Conservation (phyloP, 2,888 invertebrate species). For the Leptinotarsa tumamoca region DNA sequence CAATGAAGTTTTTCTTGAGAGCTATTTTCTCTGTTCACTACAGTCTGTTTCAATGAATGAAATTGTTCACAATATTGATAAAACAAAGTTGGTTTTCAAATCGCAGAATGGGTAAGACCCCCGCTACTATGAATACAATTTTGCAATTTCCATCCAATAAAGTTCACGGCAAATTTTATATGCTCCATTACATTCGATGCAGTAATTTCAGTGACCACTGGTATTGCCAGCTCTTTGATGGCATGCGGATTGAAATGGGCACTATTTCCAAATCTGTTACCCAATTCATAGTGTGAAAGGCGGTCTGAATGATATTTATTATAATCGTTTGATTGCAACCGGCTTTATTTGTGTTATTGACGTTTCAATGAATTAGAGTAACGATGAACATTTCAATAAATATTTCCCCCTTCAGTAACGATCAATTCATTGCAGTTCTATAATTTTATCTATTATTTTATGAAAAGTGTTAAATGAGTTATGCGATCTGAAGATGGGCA, state of each 20-base stretch:
- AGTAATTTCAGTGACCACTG: not conserved
- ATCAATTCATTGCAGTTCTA: too few relatives aligned
- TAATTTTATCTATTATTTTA: too few relatives aligned
- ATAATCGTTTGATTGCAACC: not conserved
- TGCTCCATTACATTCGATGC: slow-evolving; percentile 1
- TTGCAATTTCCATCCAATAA: not conserved
- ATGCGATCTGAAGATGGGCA: too few relatives aligned
- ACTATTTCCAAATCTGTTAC: slow-evolving; percentile 10
- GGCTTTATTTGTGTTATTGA: not conserved
- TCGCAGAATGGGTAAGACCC: not conserved
- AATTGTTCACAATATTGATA: too few relatives aligned
- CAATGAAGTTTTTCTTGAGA: too few relatives aligned
- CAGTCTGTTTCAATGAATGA: too few relatives aligned
- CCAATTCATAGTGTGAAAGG: not conserved
- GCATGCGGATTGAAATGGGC: not conserved
- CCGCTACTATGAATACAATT: not conserved
- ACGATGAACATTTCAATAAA: not conserved
- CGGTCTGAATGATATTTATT: slow-evolving; percentile 4
- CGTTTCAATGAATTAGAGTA: not conserved
- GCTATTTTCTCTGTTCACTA: too few relatives aligned
- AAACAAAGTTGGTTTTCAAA: not conserved
- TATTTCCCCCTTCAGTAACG: not conserved
- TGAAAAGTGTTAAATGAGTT: too few relatives aligned
- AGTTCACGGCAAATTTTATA: not conserved
- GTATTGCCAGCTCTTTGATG: slow-evolving; percentile 8